phyloP scores from a whole-genome alignment of 2,888 invertebrate species.

The Lasioglossum zephyrum region DNA sequence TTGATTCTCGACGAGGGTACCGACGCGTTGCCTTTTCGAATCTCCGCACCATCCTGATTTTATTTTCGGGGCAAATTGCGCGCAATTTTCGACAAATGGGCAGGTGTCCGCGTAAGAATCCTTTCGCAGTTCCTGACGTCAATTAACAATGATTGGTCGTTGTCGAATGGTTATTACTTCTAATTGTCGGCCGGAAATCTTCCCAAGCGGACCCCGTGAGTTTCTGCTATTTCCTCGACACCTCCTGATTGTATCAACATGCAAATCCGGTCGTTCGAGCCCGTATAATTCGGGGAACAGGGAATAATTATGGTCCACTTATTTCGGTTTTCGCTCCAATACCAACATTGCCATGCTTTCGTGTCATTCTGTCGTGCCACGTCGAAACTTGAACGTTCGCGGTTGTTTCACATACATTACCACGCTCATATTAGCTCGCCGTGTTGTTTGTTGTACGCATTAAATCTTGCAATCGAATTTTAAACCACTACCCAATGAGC shows the following conservation, averaged over 20 bases:
- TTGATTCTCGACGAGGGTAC: slow-evolving; percentile 32
- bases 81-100: slow-evolving; percentile 73
- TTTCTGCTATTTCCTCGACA: slow-evolving; percentile 54
- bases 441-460: too few species aligned
- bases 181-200: slow-evolving; percentile 70
- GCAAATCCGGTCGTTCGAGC: slow-evolving; percentile 65
- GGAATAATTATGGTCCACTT: slow-evolving; percentile 54
- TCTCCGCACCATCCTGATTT: slow-evolving; percentile 65
- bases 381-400: background rate
- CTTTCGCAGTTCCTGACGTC: slow-evolving; percentile 68
- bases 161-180: slow-evolving; percentile 68
- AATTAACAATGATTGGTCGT: slow-evolving; percentile 76
- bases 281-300: slow-evolving; percentile 34
- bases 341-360: background rate
- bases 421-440: too few species aligned
- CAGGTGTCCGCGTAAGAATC: slow-evolving; percentile 66
- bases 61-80: slow-evolving; percentile 72
- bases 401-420: background rate
- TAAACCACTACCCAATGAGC: too few species aligned
- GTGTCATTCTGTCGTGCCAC: background rate
- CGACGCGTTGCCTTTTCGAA: slow-evolving; percentile 49
- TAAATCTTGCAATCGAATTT: too few species aligned
- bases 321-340: slow-evolving; percentile 45
- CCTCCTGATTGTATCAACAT: slow-evolving; percentile 64
- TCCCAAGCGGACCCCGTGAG: slow-evolving; percentile 33